A percentile compares a stretch with the other conserved stretches of the same genome.
Evolutionary conservation across 2,113 vertebrate genomes (phyloP).

Genomic region (Chaenocephalus aceratus): DNA sequence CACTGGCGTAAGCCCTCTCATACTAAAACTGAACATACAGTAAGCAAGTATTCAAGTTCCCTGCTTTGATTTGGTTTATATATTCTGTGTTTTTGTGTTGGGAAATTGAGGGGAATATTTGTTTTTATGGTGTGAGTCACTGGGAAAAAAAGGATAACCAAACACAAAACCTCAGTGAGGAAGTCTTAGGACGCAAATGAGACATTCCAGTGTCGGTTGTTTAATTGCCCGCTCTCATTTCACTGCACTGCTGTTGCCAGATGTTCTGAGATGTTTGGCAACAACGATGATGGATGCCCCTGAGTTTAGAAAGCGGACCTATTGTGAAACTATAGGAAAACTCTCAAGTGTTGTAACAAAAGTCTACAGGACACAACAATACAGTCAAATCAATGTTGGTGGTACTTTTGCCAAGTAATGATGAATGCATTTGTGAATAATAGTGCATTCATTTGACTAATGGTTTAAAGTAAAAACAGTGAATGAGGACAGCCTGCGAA

Average conservation of each 20-base stretch:
- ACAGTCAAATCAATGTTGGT: background rate
- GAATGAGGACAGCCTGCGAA: no score
- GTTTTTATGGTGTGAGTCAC: constrained; percentile 57
- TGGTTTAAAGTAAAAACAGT: no score
- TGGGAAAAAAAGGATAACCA: constrained; percentile 44
- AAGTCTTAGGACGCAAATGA: constrained; percentile 60
- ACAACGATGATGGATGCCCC: constrained; percentile 51
- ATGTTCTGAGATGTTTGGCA: constrained; percentile 57
- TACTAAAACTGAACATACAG: constrained; percentile 22
- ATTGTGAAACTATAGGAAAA: constrained; percentile 55
- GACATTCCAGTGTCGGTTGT: constrained; percentile 60
- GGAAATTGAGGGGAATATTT: constrained; percentile 47
- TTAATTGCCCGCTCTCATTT: constrained; percentile 54
- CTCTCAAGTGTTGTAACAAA: constrained; percentile 8
- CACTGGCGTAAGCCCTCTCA: constrained; percentile 19
- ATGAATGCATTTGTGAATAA: no score
- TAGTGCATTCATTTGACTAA: no score
- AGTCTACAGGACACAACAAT: background rate
- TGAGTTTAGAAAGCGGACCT: constrained; percentile 40
- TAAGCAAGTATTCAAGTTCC: constrained; percentile 16
- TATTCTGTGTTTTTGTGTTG: constrained; percentile 49
- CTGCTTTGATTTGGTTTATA: constrained; percentile 46
- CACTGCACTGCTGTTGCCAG: constrained; percentile 25
- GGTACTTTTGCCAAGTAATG: background rate
- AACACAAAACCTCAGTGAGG: constrained; percentile 65